phyloP scores from a whole-genome alignment of 2,888 invertebrate species.

The Drosophila hamatofila region DNA sequence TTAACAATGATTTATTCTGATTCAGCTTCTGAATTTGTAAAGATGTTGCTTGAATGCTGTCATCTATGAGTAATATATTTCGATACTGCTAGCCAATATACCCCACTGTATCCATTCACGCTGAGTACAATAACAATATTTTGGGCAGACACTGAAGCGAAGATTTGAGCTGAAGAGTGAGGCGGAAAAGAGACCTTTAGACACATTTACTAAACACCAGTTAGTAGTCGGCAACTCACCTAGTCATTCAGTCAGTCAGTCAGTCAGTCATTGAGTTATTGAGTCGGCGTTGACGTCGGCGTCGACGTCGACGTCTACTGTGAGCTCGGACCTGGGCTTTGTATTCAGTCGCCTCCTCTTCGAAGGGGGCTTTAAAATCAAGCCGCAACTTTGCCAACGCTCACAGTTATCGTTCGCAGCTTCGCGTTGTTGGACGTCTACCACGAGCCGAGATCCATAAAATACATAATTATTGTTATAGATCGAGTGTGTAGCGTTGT shows the following conservation, averaged over 20 bases:
- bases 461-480: conserved; percentile 6
- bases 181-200: conserved; percentile 35
- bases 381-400: conserved; percentile 30
- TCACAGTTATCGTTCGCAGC: conserved; percentile 70
- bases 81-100: background rate
- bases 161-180: conserved; percentile 22
- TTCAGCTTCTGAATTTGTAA: no score
- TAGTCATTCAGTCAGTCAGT: conserved; percentile 27
- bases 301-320: background rate
- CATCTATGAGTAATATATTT: no score
- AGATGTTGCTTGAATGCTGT: background rate
- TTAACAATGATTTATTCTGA: background rate
- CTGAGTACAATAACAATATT: conserved; percentile 8
- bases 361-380: conserved; percentile 66
- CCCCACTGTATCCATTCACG: background rate
- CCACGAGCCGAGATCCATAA: conserved; percentile 18
- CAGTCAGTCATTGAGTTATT: conserved; percentile 17
- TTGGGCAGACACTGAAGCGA: conserved; percentile 9
- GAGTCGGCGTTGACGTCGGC: conserved; percentile 14
- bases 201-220: conserved; percentile 34
- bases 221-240: conserved; percentile 14
- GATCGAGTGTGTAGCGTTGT: conserved; percentile 2
- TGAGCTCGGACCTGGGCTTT: conserved; percentile 28
- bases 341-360: conserved; percentile 19
- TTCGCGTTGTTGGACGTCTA: conserved; percentile 57